Conservation (phyloP, 2,113 vertebrate species). For the Paratilapia polleni region DNA sequence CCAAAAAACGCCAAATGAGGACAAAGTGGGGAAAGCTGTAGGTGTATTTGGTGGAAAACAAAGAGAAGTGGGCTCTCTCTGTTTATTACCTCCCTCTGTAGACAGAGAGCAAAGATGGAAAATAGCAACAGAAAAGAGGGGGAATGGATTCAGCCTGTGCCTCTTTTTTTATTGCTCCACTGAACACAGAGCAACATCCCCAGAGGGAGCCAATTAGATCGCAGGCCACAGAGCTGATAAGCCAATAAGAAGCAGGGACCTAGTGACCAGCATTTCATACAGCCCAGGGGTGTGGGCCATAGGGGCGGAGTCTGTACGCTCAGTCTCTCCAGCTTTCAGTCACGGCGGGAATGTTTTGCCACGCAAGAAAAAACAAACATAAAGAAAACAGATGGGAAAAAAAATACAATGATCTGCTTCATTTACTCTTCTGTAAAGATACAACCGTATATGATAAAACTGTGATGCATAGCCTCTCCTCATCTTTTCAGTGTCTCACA, state of each 20-base stretch:
- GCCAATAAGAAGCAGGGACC: slow-evolving; percentile 73
- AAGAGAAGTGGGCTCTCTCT: background rate
- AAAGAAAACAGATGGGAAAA: background rate
- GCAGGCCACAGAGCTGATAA: slow-evolving; percentile 40
- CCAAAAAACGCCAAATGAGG: background rate
- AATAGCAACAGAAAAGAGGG: slow-evolving; percentile 13
- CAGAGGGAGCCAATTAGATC: slow-evolving; percentile 71
- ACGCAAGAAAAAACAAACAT: background rate
- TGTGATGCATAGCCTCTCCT: background rate
- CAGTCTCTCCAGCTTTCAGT: slow-evolving; percentile 29
- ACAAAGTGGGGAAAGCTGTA: background rate
- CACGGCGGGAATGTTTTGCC: background rate
- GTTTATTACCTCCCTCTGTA: slow-evolving; percentile 4
- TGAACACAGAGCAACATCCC: slow-evolving; percentile 69
- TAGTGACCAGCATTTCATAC: slow-evolving; percentile 77
- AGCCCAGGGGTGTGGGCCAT: slow-evolving; percentile 71
- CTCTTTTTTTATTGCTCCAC: slow-evolving; percentile 63
- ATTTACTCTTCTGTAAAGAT: background rate
- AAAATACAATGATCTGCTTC: background rate
- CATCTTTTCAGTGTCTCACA: background rate
- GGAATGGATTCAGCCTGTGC: slow-evolving; percentile 51
- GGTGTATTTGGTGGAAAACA: background rate
- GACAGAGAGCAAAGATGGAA: slow-evolving; percentile 50
- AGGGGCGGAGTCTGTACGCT: slow-evolving; percentile 44
- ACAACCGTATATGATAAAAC: background rate